A percentile compares a stretch with the other conserved stretches of the same genome.
Conservation (phyloP, 64 coral and sea anemone genomes). For the Pocillopora damicornis region DNA sequence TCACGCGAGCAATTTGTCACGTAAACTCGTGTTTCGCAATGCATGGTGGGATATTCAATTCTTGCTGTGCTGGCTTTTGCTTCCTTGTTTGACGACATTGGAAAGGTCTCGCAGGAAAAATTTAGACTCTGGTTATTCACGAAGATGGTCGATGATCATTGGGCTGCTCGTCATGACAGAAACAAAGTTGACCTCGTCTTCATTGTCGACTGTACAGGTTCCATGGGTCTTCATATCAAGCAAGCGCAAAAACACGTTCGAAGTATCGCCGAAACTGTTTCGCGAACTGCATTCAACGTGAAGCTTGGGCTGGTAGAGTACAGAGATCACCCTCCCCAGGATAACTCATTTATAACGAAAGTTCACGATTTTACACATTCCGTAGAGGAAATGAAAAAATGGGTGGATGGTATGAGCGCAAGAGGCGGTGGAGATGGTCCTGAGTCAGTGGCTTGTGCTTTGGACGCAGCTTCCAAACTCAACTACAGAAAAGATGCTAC, state of each 20-base stretch:
- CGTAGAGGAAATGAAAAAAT: slow-evolving; percentile 77
- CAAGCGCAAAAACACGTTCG: slow-evolving; percentile 81
- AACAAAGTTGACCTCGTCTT: slow-evolving; percentile 90
- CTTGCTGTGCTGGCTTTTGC: not conserved
- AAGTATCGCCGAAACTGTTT: slow-evolving; percentile 74
- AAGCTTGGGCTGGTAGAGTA: slow-evolving; percentile 79
- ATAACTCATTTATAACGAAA: slow-evolving; percentile 54
- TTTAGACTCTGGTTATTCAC: not conserved
- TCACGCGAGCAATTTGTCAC: not conserved
- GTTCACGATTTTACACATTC: slow-evolving; percentile 70
- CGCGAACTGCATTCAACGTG: slow-evolving; percentile 82
- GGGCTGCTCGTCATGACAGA: slow-evolving; percentile 76
- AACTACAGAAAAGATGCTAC: slow-evolving; percentile 67
- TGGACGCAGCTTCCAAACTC: slow-evolving; percentile 51
- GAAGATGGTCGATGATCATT: slow-evolving; percentile 9
- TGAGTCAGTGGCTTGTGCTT: slow-evolving; percentile 80
- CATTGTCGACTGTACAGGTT: slow-evolving; percentile 91
- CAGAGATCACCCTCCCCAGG: slow-evolving; percentile 86
- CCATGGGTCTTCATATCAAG: slow-evolving; percentile 87
- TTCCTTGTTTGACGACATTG: not conserved
- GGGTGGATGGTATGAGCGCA: slow-evolving; percentile 83
- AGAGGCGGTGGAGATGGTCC: slow-evolving; percentile 75
- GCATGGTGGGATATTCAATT: not conserved
- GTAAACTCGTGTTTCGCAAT: not conserved
- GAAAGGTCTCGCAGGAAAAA: too few relatives aligned